Evolutionary conservation across 2,888 invertebrate genomes (phyloP).

Genomic region (Ichneumon xanthorius): DNA sequence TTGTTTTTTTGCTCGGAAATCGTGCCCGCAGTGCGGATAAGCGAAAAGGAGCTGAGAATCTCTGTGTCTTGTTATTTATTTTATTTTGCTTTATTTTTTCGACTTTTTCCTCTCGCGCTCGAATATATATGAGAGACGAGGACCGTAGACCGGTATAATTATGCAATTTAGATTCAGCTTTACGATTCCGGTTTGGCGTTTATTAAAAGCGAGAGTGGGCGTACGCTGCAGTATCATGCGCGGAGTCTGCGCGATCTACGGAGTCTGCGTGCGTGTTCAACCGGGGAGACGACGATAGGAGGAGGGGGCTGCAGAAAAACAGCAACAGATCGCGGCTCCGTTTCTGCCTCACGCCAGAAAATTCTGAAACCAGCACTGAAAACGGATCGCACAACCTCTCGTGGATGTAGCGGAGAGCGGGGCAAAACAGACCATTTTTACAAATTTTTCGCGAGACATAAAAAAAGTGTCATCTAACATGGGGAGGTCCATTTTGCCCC

Average conservation of each 20-base stretch:
- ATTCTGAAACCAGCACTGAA: not conserved
- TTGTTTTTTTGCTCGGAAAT: not conserved
- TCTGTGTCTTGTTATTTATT: conserved; percentile 3
- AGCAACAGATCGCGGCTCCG: conserved; percentile 30
- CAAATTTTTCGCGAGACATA: not conserved
- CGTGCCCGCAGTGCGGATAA: not conserved
- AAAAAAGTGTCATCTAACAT: not conserved
- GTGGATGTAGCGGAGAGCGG: too few species aligned
- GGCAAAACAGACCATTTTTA: not conserved
- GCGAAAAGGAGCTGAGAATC: conserved; percentile 18
- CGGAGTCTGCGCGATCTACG: conserved; percentile 30
- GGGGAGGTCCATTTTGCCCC: not conserved
- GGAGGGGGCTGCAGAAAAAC: not conserved
- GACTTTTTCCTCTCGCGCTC: conserved; percentile 19
- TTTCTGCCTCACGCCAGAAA: conserved; percentile 25
- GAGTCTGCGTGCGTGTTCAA: conserved; percentile 34
- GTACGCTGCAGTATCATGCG: conserved; percentile 56
- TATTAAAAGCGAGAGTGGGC: conserved; percentile 82
- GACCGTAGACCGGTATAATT: conserved; percentile 79
- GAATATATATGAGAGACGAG: conserved; percentile 54
- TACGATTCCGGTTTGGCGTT: conserved; percentile 81
- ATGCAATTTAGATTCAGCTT: conserved; percentile 83
- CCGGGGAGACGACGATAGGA: conserved; percentile 26
- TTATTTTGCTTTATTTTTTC: conserved; percentile 29
- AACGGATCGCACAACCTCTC: conserved; percentile 17